These are phyloP conservation scores for Cheilosia vernalis DNA, from an alignment of 2,888 invertebrate species.

Conservation along the genomic window DNA sequence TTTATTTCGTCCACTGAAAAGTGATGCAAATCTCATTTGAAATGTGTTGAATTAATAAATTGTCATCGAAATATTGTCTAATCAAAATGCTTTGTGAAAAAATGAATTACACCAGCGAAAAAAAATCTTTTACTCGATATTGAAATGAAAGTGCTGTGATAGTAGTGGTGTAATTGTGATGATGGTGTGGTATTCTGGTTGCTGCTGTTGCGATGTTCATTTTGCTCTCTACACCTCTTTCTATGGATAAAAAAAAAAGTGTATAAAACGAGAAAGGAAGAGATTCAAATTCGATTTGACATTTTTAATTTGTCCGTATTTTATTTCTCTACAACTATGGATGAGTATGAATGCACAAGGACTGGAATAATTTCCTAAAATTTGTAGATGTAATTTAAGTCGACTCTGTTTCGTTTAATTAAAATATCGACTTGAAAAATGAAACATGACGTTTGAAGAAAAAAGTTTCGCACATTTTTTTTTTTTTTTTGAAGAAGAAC, in stretches of 20 bases:
- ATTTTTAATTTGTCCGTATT: slow-evolving; percentile 9
- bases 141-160: slow-evolving; percentile 62
- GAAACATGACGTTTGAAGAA: slow-evolving; percentile 49
- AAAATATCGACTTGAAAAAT: background rate
- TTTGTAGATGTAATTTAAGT: background rate
- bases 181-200: slow-evolving; percentile 54
- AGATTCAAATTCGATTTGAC: slow-evolving; percentile 15
- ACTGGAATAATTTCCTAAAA: background rate
- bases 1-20: slow-evolving; percentile 7
- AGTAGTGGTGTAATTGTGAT: slow-evolving; percentile 56
- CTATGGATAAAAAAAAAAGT: slow-evolving; percentile 57
- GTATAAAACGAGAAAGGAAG: slow-evolving; percentile 33
- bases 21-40: slow-evolving; percentile 49
- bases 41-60: slow-evolving; percentile 22
- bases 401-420: background rate
- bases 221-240: slow-evolving; percentile 62
- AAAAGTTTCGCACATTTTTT: slow-evolving; percentile 39
- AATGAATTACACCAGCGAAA: slow-evolving; percentile 53
- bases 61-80: slow-evolving; percentile 37
- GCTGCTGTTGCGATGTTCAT: slow-evolving; percentile 67
- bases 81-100: slow-evolving; percentile 52
- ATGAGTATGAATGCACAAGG: slow-evolving; percentile 36
- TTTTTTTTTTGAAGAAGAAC: slow-evolving; percentile 24
- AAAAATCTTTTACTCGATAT: slow-evolving; percentile 49
- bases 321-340: slow-evolving; percentile 13